These are phyloP conservation scores for Okapia johnstoni DNA, from an alignment of 2,113 vertebrate genomes.

Conservation along the genomic window DNA sequence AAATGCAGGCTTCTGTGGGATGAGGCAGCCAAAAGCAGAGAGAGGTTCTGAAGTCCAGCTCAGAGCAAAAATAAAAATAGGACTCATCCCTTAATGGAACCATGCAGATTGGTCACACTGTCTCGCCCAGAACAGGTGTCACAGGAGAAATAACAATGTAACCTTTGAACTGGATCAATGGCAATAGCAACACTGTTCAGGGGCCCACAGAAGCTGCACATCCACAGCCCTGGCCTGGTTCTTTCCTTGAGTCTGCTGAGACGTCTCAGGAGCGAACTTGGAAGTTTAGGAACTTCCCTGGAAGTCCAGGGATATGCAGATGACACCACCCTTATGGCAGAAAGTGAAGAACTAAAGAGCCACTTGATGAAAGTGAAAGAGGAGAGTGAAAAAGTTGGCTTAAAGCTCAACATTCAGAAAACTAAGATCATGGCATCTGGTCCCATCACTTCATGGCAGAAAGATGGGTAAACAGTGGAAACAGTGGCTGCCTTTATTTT, in stretches of 20 bases:
- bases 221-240: not conserved
- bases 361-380: too few species aligned
- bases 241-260: not conserved
- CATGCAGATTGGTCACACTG: not conserved
- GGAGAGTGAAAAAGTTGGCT: too few species aligned
- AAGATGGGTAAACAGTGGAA: too few species aligned
- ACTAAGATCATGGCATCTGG: too few species aligned
- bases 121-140: not conserved
- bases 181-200: not conserved
- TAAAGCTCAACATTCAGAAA: too few species aligned
- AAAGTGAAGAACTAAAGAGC: too few species aligned
- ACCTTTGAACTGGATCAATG: not conserved
- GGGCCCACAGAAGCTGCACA: too few species aligned
- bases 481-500: too few species aligned
- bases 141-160: not conserved
- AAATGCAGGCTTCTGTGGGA: not conserved
- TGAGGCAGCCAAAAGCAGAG: not conserved
- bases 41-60: not conserved
- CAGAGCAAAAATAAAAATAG: not conserved
- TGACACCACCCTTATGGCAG: too few species aligned
- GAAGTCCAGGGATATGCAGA: too few species aligned
- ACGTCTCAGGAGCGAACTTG: not conserved
- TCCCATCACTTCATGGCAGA: too few species aligned
- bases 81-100: not conserved
- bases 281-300: not conserved